Conservation (phyloP, 1,140 invertebrate genomes). For the Vollenhovia emeryi region DNA sequence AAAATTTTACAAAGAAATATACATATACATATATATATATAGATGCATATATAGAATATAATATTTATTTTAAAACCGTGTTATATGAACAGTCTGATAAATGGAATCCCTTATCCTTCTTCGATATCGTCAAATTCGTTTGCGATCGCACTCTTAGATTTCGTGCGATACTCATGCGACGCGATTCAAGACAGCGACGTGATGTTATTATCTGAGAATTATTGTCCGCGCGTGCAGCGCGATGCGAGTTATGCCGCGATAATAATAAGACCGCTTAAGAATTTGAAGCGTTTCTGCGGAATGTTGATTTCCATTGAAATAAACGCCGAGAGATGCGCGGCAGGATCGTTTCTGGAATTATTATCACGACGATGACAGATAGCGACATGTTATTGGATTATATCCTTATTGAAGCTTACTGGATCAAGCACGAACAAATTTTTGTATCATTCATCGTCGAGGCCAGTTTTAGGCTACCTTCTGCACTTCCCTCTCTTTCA, state of each 20-base stretch:
- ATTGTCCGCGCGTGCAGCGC: not conserved
- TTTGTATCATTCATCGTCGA: not conserved
- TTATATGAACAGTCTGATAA: not conserved
- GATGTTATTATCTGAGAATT: conserved; percentile 5
- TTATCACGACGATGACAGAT: not conserved
- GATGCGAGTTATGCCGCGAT: not conserved
- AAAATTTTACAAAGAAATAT: not conserved
- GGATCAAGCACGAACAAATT: not conserved
- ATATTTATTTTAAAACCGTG: not conserved
- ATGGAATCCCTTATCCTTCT: not conserved
- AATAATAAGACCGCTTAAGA: not conserved
- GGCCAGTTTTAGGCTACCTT: not conserved
- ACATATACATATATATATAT: too few relatives aligned
- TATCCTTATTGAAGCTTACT: not conserved
- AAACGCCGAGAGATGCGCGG: not conserved
- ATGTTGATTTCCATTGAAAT: not conserved
- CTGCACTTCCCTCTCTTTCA: not conserved
- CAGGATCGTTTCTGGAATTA: not conserved
- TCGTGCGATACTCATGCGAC: not conserved
- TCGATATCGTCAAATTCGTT: not conserved
- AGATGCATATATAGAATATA: too few relatives aligned
- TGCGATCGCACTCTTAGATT: not conserved
- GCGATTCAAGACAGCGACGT: not conserved
- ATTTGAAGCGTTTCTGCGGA: not conserved
- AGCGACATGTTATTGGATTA: not conserved